phyloP scores from a whole-genome alignment of 2,113 vertebrate genomes.

The Sminthopsis crassicaudata region DNA sequence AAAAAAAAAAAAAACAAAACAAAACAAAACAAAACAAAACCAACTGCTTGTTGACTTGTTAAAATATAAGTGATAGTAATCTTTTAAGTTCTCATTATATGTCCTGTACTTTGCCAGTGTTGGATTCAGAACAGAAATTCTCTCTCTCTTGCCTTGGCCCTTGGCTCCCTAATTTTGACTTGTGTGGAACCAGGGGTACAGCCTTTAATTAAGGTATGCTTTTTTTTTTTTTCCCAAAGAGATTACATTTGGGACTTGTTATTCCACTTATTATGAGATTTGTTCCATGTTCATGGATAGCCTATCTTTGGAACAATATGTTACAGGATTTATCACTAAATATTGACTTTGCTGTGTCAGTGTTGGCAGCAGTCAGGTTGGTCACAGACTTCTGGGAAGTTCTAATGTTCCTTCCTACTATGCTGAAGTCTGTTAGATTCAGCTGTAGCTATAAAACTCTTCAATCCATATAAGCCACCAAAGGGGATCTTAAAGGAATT shows the following conservation, averaged over 20 bases:
- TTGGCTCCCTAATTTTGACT: background rate
- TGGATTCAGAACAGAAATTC: background rate
- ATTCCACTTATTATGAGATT: background rate
- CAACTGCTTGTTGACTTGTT: background rate
- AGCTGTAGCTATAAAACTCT: background rate
- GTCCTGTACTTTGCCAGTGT: background rate
- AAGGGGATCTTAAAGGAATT: background rate
- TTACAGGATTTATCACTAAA: background rate
- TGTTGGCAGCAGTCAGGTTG: background rate
- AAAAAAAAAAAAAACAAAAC: background rate
- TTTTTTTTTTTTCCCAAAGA: background rate
- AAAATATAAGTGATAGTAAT: background rate
- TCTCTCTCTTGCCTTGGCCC: too few relatives aligned
- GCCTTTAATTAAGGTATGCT: background rate
- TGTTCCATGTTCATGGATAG: background rate
- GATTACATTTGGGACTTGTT: background rate
- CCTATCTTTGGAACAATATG: background rate
- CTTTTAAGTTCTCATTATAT: background rate
- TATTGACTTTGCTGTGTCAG: background rate
- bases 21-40: too few relatives aligned
- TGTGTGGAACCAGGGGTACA: background rate
- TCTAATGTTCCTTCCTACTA: background rate
- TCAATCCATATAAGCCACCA: background rate
- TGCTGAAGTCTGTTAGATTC: constrained; percentile 1
- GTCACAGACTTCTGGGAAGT: background rate